Evolutionary conservation across 2,888 invertebrate species (phyloP).

Genomic region (Phymatocera aterrima): DNA sequence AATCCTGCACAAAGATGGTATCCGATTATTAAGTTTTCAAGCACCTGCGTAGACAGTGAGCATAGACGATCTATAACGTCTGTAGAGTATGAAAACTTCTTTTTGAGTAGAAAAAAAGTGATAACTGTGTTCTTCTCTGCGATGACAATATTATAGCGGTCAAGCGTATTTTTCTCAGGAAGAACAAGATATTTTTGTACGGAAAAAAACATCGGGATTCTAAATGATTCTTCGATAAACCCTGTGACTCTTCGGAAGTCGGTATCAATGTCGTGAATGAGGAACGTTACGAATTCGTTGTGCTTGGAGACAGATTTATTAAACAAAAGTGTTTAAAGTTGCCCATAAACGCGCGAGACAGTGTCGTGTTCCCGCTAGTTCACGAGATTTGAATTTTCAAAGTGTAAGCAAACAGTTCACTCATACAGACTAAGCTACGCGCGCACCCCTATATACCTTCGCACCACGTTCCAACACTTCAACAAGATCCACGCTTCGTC

Average conservation of each 20-base stretch:
- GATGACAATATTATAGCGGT: constrained; percentile 17
- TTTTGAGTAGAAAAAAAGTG: constrained; percentile 32
- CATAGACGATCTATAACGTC: constrained; percentile 3
- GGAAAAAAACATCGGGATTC: constrained; percentile 22
- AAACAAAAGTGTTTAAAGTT: constrained; percentile 26
- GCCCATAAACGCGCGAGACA: constrained; percentile 10
- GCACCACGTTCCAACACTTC: too few species aligned
- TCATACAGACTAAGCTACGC: not conserved
- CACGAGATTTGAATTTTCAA: constrained; percentile 21
- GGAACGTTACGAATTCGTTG: constrained; percentile 10
- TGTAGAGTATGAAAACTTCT: constrained; percentile 41
- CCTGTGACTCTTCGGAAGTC: constrained; percentile 44
- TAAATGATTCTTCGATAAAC: constrained; percentile 34
- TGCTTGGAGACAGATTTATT: not conserved
- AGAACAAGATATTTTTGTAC: constrained; percentile 17
- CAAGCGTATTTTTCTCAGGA: constrained; percentile 14
- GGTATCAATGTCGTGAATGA: constrained; percentile 26
- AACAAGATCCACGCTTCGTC: too few species aligned
- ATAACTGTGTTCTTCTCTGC: constrained; percentile 42
- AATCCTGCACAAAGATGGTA: constrained; percentile 7
- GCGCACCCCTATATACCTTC: too few species aligned
- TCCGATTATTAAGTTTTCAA: constrained; percentile 17
- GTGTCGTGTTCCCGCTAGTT: not conserved
- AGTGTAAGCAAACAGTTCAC: not conserved
- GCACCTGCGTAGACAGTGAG: constrained; percentile 13